Base-by-base conservation (phyloP, 2,888 invertebrate genomes). In the Horisme vitalbata region DNA sequence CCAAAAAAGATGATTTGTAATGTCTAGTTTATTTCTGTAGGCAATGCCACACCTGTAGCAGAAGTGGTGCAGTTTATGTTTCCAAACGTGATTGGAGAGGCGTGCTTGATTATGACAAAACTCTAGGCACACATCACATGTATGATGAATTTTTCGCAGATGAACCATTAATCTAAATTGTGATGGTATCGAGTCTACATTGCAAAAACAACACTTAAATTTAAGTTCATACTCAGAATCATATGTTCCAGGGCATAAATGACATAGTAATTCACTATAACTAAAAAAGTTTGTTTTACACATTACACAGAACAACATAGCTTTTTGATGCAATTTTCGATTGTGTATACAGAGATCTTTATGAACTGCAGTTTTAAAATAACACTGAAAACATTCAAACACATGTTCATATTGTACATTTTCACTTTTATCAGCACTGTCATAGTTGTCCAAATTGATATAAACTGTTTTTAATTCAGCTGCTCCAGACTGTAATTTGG, bases 101-200 rank as follows among this genome's bases (percentile, higher is more conserved):
- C 94, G 93, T 57, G 93, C 92, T 71, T 96, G 96, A 71, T 93
- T 94, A 37, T 93, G 92, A 65, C 96, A 95, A 54, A 93, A 91
- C 77, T 96, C 96, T 58, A 97, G 83, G 71, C 97, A 97, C 11
- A 96, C 95, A 82, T 97, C 96, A 78, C 97, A 97, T 0, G 95
- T 93, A 72, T 95, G 94, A 79, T 97, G 97, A 54, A 93, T 92
- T 76, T 96, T 96, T 18, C 97, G 83, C 52, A 97, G 80, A 79
- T 97, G 97, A 24, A 96, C 96, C 96, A 97, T 96, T 44, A 96
- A 83, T 46, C 96, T 92, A 81, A 97, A 96, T 2, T 96, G 94
- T 13, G 96, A 96, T n/a, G 95, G 95, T 61, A 96, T 91, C 61
- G 93, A 92, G 64, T 93, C 93, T 60, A 93, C 85, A 34, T 93